A percentile compares a stretch with the other conserved stretches of the same genome.
phyloP scores from a whole-genome alignment of 1,140 invertebrate species.

The Ylistrum balloti region DNA sequence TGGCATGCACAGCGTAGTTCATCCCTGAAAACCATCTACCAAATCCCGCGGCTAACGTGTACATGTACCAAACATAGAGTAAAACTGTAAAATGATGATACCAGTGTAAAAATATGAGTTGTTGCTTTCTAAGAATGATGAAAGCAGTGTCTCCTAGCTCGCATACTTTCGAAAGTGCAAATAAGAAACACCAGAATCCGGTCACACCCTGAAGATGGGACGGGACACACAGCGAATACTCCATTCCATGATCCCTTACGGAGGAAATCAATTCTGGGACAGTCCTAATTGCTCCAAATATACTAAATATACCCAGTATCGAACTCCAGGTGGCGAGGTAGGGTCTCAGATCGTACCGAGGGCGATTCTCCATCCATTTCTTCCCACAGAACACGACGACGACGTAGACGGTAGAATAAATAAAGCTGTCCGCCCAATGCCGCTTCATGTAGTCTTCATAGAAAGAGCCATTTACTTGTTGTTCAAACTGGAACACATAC shows the following conservation, averaged over 20 bases:
- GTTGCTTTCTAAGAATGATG: conserved; percentile 97
- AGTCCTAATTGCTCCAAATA: conserved; percentile 91
- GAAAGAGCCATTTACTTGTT: conserved; percentile 93
- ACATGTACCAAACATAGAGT: conserved; percentile 98
- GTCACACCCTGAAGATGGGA: conserved; percentile 77
- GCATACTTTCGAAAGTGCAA: conserved; percentile 96
- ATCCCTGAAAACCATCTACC: conserved; percentile 98
- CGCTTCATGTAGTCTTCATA: conserved; percentile 96
- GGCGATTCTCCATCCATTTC: conserved; percentile 94
- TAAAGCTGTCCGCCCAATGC: conserved; percentile 96
- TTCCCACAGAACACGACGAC: conserved; percentile 96
- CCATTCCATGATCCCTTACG: conserved; percentile 92
- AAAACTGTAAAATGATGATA: conserved; percentile 89
- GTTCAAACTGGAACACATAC: conserved; percentile 96
- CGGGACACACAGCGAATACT: conserved; percentile 94
- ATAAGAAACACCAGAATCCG: conserved; percentile 94
- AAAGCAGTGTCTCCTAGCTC: conserved; percentile 99
- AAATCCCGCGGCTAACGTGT: conserved; percentile 97
- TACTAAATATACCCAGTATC: conserved; percentile 94
- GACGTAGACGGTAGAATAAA: conserved; percentile 92
- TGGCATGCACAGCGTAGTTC: conserved; percentile 98
- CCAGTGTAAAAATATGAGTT: conserved; percentile 98
- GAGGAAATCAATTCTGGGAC: conserved; percentile 90
- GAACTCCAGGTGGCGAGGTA: conserved; percentile 96
- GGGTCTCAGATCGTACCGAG: conserved; percentile 92